These are phyloP conservation scores for Procavia capensis DNA, from an alignment of 2,113 vertebrate species.

Conservation along the genomic window DNA sequence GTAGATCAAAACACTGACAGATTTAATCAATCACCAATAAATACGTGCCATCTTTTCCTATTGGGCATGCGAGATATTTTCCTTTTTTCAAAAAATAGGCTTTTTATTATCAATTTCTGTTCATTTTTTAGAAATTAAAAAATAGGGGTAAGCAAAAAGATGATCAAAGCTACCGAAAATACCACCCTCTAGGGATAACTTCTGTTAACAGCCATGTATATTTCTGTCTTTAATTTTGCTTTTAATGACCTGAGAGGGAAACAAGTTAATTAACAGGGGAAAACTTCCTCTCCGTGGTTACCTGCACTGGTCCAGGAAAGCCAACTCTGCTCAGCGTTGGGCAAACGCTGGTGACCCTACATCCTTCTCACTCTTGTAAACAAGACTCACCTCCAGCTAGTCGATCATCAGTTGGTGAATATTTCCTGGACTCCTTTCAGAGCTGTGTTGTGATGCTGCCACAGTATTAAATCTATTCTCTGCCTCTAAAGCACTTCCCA, in stretches of 20 bases:
- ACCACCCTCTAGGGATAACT: not conserved
- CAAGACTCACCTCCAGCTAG: too few species aligned
- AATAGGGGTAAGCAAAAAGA: conserved; percentile 10
- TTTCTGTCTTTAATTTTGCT: not conserved
- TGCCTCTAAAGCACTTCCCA: not conserved
- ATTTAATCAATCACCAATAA: conserved; percentile 57
- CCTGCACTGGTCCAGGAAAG: too few species aligned
- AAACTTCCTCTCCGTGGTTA: not conserved
- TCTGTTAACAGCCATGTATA: not conserved
- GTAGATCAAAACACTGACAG: conserved; percentile 65
- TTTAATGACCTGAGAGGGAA: not conserved
- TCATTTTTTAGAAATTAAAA: not conserved
- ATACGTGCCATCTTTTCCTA: not conserved
- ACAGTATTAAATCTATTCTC: not conserved
- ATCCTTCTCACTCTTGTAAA: not conserved
- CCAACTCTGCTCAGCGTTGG: rapidly evolving
- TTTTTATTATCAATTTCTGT: not conserved
- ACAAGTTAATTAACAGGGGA: not conserved
- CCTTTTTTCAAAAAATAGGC: not conserved
- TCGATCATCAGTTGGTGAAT: not conserved
- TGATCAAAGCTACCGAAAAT: not conserved
- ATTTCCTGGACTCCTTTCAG: not conserved
- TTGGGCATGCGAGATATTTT: not conserved
- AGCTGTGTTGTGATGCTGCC: not conserved
- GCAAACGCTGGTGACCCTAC: not conserved